Percentiles rank a stretch among this genome's conserved stretches.
Conservation (phyloP, 37 sponge, comb jelly and placozoan genomes). For the Geodia barretti region DNA sequence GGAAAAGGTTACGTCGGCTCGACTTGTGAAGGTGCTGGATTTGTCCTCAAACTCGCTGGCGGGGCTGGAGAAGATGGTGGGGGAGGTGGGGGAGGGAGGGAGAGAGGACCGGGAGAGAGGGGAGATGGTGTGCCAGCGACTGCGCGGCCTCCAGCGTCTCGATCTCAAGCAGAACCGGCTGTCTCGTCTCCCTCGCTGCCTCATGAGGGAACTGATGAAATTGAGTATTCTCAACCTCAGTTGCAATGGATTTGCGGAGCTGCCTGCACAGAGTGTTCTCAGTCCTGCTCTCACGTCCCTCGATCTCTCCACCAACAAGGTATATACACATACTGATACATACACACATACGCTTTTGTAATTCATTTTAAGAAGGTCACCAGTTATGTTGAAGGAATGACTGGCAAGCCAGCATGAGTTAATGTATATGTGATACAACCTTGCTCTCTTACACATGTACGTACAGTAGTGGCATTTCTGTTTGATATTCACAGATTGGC, state of each 20-base stretch:
- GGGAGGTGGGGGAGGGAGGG: not conserved
- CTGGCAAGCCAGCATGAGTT: no score
- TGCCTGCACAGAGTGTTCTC: conserved; percentile 38
- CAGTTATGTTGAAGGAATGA: no score
- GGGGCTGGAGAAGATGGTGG: conserved; percentile 10
- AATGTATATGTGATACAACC: no score
- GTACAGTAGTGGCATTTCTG: no score
- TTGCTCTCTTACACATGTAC: no score
- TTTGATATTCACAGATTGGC: no score
- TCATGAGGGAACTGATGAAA: conserved; percentile 55
- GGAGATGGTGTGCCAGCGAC: conserved; percentile 4
- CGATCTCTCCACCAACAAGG: conserved; percentile 57
- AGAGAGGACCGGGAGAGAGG: not conserved
- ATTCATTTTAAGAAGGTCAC: no score
- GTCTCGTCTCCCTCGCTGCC: conserved; percentile 9
- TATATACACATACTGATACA: no score
- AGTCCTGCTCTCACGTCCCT: conserved; percentile 40
- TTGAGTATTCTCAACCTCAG: conserved; percentile 39
- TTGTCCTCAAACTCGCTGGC: conserved; percentile 57
- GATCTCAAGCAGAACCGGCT: conserved; percentile 67
- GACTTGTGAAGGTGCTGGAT: conserved; percentile 24
- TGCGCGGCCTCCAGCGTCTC: conserved; percentile 26
- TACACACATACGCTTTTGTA: no score
- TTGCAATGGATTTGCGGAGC: conserved; percentile 47
- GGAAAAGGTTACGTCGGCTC: not conserved